Conservation (phyloP, 2,888 invertebrate genomes). For the Acanthosoma haemorrhoidale region DNA sequence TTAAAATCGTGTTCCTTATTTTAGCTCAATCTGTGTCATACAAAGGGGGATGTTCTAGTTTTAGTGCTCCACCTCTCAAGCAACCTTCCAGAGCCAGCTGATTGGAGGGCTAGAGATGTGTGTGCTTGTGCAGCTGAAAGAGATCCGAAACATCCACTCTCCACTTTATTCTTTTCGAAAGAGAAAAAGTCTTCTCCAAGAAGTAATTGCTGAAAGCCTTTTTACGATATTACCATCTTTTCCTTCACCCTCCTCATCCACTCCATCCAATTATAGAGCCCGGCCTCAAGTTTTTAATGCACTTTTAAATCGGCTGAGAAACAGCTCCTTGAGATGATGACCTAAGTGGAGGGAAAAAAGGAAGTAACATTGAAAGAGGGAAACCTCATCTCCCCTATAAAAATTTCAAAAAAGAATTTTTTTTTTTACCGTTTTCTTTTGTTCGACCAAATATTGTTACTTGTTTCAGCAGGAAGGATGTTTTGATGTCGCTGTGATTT, state of each 20-base stretch:
- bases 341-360: too few relatives aligned
- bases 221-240: constrained; percentile 10
- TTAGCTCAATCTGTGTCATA: too few relatives aligned
- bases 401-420: not conserved
- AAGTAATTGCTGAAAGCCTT: not conserved
- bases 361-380: too few relatives aligned
- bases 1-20: too few relatives aligned
- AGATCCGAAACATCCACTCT: not conserved
- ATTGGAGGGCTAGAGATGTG: not conserved
- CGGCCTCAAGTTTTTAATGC: constrained; percentile 9
- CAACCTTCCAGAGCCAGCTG: constrained; percentile 11
- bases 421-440: not conserved
- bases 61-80: too few relatives aligned
- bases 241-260: too few relatives aligned
- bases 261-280: not conserved
- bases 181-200: constrained; percentile 4
- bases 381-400: not conserved
- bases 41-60: too few relatives aligned
- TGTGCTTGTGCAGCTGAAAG: not conserved
- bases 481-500: constrained; percentile 1
- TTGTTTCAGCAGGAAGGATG: not conserved
- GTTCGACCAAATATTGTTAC: not conserved
- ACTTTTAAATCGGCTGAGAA: constrained; percentile 2
- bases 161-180: not conserved
- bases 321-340: not conserved